A percentile compares a stretch with the other conserved stretches of the same genome.
Conservation (phyloP, 2,888 invertebrate genomes). For the Tipula confusa region DNA sequence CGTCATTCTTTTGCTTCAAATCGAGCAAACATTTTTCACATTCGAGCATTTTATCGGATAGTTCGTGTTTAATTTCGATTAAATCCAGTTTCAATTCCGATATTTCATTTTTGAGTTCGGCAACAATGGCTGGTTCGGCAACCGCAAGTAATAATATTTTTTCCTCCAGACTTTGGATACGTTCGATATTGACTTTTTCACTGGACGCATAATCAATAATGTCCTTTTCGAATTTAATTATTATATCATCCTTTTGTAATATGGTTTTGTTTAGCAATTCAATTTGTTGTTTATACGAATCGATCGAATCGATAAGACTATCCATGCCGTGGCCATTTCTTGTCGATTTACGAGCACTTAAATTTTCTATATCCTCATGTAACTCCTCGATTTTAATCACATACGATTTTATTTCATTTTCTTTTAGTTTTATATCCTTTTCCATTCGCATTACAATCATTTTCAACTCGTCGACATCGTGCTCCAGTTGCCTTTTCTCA, state of each 20-base stretch:
- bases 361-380: slow-evolving; percentile 40
- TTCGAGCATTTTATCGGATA: slow-evolving; percentile 47
- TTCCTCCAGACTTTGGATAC: neutral
- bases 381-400: slow-evolving; percentile 32
- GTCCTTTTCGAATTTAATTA: slow-evolving; percentile 42
- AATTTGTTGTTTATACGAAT: slow-evolving; percentile 35
- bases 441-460: slow-evolving; percentile 38
- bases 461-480: slow-evolving; percentile 51
- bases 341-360: slow-evolving; percentile 29
- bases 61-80: slow-evolving; percentile 54
- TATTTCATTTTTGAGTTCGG: slow-evolving; percentile 41
- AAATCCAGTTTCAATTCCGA: slow-evolving; percentile 50
- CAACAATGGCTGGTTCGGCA: slow-evolving; percentile 32
- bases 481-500: slow-evolving; percentile 49
- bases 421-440: slow-evolving; percentile 37
- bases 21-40: slow-evolving; percentile 47
- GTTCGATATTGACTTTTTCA: slow-evolving; percentile 8
- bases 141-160: neutral
- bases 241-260: slow-evolving; percentile 42
- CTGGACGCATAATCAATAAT: neutral
- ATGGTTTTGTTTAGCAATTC: slow-evolving; percentile 41
- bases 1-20: slow-evolving; percentile 53
- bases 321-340: slow-evolving; percentile 33
- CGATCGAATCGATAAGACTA: slow-evolving; percentile 31
- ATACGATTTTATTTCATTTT: slow-evolving; percentile 32